Conservation (phyloP, 2,113 vertebrate species). For the Helogale parvula region DNA sequence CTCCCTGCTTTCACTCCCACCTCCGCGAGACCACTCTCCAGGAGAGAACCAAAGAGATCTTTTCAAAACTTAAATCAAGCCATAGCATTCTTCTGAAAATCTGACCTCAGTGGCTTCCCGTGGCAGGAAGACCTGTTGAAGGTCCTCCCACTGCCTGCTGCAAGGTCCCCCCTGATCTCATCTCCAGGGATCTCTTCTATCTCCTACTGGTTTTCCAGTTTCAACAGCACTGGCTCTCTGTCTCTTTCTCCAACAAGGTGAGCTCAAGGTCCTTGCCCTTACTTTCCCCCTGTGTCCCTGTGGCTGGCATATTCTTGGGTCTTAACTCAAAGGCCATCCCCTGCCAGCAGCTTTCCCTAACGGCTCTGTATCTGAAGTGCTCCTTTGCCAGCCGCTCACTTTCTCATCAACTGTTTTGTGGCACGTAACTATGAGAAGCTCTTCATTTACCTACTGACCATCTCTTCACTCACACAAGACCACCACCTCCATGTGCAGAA, state of each 20-base stretch:
- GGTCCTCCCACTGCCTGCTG: background rate
- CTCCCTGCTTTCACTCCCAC: background rate
- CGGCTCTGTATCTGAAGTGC: background rate
- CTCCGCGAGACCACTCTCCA: background rate
- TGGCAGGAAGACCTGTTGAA: background rate
- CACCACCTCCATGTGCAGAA: background rate
- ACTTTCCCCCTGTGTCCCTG: background rate
- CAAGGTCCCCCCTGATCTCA: background rate
- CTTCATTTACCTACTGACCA: background rate
- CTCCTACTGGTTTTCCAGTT: background rate
- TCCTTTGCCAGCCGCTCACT: background rate
- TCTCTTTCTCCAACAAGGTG: background rate
- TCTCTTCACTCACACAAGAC: background rate
- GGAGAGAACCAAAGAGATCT: background rate
- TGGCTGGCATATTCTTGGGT: background rate
- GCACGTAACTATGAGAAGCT: background rate
- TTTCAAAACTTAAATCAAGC: background rate
- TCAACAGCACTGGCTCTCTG: background rate
- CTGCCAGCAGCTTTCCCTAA: background rate
- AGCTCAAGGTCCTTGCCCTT: background rate
- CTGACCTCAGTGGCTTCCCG: background rate
- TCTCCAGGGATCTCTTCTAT: background rate
- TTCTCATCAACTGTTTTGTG: background rate
- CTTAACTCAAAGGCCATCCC: background rate
- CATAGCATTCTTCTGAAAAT: background rate